phyloP scores from a whole-genome alignment of 2,797 vertebrate species.

The Hyperoplus lanceolatus region DNA sequence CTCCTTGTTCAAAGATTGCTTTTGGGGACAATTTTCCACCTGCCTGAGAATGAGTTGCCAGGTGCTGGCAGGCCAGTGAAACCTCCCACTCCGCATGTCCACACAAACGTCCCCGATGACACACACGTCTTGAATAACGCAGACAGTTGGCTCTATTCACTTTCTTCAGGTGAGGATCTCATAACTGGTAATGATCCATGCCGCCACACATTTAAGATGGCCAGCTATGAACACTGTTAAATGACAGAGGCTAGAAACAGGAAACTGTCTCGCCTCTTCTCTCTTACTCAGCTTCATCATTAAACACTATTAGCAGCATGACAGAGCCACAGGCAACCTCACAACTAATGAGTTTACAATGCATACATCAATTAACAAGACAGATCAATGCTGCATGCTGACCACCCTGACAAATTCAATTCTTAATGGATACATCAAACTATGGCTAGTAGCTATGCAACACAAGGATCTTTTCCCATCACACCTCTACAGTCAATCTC shows the following conservation, averaged over 20 bases:
- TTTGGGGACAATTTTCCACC: conserved; percentile 73
- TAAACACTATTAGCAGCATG: conserved; percentile 28
- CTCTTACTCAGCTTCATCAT: conserved; percentile 21
- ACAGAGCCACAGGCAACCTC: conserved; percentile 21
- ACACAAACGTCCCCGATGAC: conserved; percentile 25
- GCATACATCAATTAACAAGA: conserved; percentile 55
- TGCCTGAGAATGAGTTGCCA: conserved; percentile 58
- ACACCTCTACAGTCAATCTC: conserved; percentile 17
- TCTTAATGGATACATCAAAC: conserved; percentile 57
- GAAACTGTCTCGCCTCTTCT: conserved; percentile 3
- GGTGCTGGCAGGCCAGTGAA: conserved; percentile 42
- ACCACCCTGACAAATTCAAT: conserved; percentile 56
- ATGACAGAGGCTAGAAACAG: not conserved
- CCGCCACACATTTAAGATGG: not conserved
- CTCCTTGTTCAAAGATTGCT: conserved; percentile 59
- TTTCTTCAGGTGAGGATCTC: conserved; percentile 36
- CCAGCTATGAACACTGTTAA: not conserved
- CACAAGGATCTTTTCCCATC: conserved; percentile 45
- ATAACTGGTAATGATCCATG: conserved; percentile 8
- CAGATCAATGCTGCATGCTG: conserved; percentile 51
- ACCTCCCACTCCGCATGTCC: conserved; percentile 30
- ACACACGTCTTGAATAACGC: not conserved
- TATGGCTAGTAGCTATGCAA: conserved; percentile 26
- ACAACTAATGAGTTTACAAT: conserved; percentile 38
- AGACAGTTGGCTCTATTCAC: conserved; percentile 21